Base-by-base conservation (phyloP, 2,888 invertebrate genomes). In the Phalangium opilio region DNA sequence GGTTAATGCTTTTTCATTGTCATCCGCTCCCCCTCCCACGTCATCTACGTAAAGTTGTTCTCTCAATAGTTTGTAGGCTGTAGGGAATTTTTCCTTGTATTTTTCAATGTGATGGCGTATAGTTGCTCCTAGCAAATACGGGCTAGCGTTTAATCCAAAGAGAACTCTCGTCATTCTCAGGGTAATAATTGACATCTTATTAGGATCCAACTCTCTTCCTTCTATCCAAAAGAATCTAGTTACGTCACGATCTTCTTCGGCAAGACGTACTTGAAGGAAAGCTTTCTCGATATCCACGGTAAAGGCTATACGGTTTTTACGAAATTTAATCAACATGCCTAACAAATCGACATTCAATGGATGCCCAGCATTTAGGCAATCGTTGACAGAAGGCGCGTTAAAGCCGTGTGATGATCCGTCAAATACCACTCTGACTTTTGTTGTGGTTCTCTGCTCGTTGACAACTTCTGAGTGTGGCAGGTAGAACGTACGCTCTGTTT, bases 231-330 rank as follows among this genome's bases (percentile, higher is more conserved):
- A 27, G 32, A 45, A 47, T 8, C 44, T 8, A 10, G 43, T 15
- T n/a, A 34, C 45, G 17, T 47, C 36, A 17, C 35, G 14, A 18
- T 45, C 47, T 15, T 43, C 38, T 35, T 45, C 38, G 4, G 43
- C 43, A 2, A 47, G 12, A 12, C 15, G 14, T 18, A 47, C 35
- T 35, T 44, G 36, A n/a, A 44, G 44, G 36, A 47, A 47, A 7
- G 50, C 47, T 27, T 50, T 48, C 18, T 49, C 38, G n/a, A 43
- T 39, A 18, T 50, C 50, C 7, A 3, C 5, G 7, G 35, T 33
- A 18, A 49, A 19, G 32, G 49, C 49, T 41, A 47, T 17, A 21
- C 41, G 32, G 41, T 48, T 7, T 14, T 21, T 61, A 11, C 46
- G 41, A 33, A 46, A 42, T 11, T 21, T 42, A n/a, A 47, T 17